Evolutionary conservation across 2,888 invertebrate species (phyloP).

Genomic region (Leptodirus hochenwartii): DNA sequence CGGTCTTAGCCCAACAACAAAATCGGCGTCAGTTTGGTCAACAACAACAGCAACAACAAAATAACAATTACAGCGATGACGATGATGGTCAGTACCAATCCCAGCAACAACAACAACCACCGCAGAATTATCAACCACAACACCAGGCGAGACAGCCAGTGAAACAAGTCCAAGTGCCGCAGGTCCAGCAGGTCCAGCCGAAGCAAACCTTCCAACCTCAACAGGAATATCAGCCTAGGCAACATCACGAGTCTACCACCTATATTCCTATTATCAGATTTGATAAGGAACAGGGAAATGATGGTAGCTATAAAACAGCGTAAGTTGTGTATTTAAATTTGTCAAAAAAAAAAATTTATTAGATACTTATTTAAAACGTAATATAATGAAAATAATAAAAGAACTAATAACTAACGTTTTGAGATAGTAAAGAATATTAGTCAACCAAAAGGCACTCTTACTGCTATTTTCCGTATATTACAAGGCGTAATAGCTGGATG

Average conservation of each 20-base stretch:
- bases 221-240: slow-evolving; percentile 8
- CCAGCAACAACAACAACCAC: slow-evolving; percentile 14
- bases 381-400: no score
- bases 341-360: background rate
- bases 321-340: slow-evolving; percentile 27
- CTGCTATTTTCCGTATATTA: no score
- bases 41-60: slow-evolving; percentile 12
- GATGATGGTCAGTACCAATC: slow-evolving; percentile 15
- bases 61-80: slow-evolving; percentile 9
- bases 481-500: no score
- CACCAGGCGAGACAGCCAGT: slow-evolving; percentile 25
- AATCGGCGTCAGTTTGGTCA: slow-evolving; percentile 10
- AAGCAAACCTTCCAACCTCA: background rate
- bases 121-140: slow-evolving; percentile 19
- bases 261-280: slow-evolving; percentile 64
- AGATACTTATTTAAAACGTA: background rate
- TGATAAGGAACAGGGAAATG: slow-evolving; percentile 66
- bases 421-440: no score
- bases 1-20: slow-evolving; percentile 12
- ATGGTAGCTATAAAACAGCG: slow-evolving; percentile 70
- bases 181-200: background rate
- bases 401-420: no score
- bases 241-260: slow-evolving; percentile 40
- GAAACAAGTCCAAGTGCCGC: no score
- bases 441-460: no score